Evolutionary conservation across 2,888 invertebrate species (phyloP).

Genomic region (Oligia strigilis): DNA sequence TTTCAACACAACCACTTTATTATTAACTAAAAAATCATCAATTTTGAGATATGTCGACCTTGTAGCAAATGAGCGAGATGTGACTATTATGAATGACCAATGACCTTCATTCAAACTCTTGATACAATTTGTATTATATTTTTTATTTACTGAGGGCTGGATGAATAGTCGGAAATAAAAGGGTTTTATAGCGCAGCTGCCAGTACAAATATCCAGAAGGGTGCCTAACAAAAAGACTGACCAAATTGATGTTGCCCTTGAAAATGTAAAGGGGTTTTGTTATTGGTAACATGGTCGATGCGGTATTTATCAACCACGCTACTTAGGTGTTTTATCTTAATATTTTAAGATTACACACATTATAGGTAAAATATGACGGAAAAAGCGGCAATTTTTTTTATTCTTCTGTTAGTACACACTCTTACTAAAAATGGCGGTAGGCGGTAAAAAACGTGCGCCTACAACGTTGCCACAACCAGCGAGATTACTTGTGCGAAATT

Average conservation of each 20-base stretch:
- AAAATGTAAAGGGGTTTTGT: neutral
- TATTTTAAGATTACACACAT: neutral
- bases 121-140: neutral
- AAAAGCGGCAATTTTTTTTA: neutral
- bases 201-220: neutral
- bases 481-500: neutral
- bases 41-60: too few relatives aligned
- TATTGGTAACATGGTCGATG: neutral
- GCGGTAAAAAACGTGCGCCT: too few relatives aligned
- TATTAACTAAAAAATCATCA: too few relatives aligned
- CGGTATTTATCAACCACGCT: too few relatives aligned
- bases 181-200: neutral
- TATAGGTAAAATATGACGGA: neutral
- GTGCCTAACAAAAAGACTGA: slow-evolving; percentile 15
- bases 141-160: neutral
- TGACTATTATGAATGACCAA: slow-evolving; percentile 20
- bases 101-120: slow-evolving; percentile 20
- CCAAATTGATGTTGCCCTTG: neutral
- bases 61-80: too few relatives aligned
- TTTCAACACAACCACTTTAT: too few relatives aligned
- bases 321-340: too few relatives aligned
- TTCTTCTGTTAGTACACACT: neutral
- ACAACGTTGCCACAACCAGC: too few relatives aligned
- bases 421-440: too few relatives aligned
- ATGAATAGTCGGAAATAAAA: slow-evolving; percentile 1